These are phyloP conservation scores for Onychomys leucogaster DNA, from an alignment of 2,797 vertebrate genomes.

Conservation along the genomic window DNA sequence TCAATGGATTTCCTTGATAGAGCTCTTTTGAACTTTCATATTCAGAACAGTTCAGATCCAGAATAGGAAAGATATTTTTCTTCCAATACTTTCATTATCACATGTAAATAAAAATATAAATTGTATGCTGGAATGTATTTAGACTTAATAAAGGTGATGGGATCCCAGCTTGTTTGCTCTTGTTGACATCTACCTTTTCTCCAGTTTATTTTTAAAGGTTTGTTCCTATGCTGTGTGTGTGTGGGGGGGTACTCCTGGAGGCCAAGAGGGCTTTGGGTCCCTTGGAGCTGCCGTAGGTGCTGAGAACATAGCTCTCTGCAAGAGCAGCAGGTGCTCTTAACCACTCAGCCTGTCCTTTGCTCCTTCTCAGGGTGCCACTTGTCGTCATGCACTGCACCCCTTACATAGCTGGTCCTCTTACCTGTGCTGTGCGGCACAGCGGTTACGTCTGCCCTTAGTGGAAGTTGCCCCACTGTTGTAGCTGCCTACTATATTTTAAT, in stretches of 20 bases:
- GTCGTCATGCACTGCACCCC: not conserved
- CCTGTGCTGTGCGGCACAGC: not conserved
- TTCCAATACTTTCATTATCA: not conserved
- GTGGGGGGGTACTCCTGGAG: not conserved
- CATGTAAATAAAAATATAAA: not conserved
- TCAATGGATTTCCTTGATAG: not conserved
- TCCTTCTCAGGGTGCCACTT: not conserved
- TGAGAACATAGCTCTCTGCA: not conserved
- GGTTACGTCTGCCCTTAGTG: not conserved
- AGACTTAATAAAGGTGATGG: not conserved
- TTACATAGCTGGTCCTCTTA: not conserved
- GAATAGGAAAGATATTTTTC: not conserved
- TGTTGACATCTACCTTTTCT: not conserved
- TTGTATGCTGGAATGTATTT: not conserved
- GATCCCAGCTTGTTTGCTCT: slow-evolving; percentile 24
- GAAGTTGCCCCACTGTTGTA: slow-evolving; percentile 21
- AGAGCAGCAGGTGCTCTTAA: not conserved
- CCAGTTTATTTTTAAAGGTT: not conserved
- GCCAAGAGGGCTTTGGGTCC: not conserved
- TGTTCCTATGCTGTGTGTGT: not conserved
- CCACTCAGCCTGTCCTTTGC: not conserved
- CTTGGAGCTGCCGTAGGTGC: not conserved
- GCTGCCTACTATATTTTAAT: slow-evolving; percentile 55
- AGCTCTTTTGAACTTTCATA: slow-evolving; percentile 9
- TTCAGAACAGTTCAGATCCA: slow-evolving; percentile 5